These are phyloP conservation scores for Phacellophora camtschatica DNA, from an alignment of 30 jellyfish, hydroid and myxozoan species.

Conservation along the genomic window DNA sequence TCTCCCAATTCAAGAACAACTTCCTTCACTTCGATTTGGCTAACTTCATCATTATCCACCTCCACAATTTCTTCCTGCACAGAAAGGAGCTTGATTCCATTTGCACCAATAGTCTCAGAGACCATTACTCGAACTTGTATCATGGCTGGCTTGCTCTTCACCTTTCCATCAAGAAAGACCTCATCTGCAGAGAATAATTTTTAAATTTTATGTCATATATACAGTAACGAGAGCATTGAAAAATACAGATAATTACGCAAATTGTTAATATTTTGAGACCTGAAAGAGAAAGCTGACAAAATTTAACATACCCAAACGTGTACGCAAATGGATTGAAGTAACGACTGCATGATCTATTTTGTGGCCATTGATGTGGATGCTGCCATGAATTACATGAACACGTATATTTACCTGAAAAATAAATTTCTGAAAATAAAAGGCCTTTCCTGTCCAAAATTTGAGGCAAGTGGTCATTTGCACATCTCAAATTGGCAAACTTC, in stretches of 20 bases:
- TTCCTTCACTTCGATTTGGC: conserved; percentile 65
- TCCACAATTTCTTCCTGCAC: conserved; percentile 68
- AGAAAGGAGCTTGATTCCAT: conserved; percentile 39
- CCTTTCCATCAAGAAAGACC: conserved; percentile 3
- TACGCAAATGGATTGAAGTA: conserved; percentile 61
- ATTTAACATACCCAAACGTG: conserved; percentile 54
- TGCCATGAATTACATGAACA: conserved; percentile 55
- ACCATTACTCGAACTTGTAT: conserved; percentile 71
- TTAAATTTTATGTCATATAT: too few species aligned
- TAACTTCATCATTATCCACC: conserved; percentile 49
- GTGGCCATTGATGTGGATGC: conserved; percentile 66
- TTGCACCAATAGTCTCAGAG: conserved; percentile 13
- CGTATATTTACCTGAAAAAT: conserved; percentile 46
- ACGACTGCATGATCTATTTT: conserved; percentile 64
- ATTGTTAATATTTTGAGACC: too few species aligned
- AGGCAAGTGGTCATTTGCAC: neutral
- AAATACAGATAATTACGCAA: neutral
- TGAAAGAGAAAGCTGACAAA: too few species aligned
- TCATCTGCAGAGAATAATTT: conserved; percentile 32
- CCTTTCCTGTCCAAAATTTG: neutral
- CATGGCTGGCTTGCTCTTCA: conserved; percentile 45
- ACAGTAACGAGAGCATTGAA: too few species aligned
- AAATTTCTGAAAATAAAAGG: too few species aligned
- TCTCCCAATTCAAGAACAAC: conserved; percentile 51
- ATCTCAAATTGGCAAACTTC: too few species aligned